phyloP scores from a whole-genome alignment of 2,797 vertebrate species.

The Kryptopterus vitreolus region DNA sequence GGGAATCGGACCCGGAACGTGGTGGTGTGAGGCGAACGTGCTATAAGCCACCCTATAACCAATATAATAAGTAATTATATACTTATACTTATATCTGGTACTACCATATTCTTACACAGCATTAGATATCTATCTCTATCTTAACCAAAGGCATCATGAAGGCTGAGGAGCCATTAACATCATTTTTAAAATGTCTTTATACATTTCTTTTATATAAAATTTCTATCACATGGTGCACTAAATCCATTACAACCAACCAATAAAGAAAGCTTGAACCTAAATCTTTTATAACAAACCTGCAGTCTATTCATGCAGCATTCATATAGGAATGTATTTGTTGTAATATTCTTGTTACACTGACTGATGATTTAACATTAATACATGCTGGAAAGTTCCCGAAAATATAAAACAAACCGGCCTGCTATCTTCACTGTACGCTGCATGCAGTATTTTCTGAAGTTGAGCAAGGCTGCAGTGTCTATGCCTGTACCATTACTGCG shows the following conservation, averaged over 20 bases:
- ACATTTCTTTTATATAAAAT: too few relatives aligned
- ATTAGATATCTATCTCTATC: too few relatives aligned
- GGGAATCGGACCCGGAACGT: too few relatives aligned
- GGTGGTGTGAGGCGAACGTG: too few relatives aligned
- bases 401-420: constrained; percentile 11
- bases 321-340: background rate
- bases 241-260: background rate
- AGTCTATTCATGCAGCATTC: background rate
- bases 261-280: too few relatives aligned
- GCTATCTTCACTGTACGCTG: background rate
- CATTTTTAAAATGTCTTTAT: too few relatives aligned
- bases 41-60: too few relatives aligned
- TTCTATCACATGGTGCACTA: background rate
- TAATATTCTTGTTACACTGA: background rate
- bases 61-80: too few relatives aligned
- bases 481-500: constrained; percentile 19
- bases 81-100: too few relatives aligned
- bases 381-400: background rate
- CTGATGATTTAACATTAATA: background rate
- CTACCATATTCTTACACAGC: too few relatives aligned
- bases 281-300: background rate
- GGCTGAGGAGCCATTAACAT: too few relatives aligned
- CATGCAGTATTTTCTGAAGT: constrained; percentile 17
- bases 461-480: constrained; percentile 19
- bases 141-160: too few relatives aligned